Evolutionary conservation across 2,113 vertebrate genomes (phyloP).

Genomic region (Australoheros scitulus): DNA sequence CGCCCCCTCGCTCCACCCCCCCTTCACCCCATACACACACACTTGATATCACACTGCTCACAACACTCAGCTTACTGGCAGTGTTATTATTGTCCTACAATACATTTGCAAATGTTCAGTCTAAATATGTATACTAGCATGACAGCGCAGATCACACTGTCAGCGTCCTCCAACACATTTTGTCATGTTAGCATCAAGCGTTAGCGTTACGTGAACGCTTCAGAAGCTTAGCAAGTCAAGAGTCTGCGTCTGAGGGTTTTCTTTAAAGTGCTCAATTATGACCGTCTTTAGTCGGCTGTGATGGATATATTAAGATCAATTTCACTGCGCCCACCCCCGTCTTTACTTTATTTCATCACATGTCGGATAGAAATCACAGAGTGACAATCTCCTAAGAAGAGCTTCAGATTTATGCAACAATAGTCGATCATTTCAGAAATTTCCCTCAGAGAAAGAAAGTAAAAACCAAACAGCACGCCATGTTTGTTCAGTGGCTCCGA

Average conservation of each 20-base stretch:
- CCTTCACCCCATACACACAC: background rate
- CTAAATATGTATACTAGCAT: slow-evolving; percentile 56
- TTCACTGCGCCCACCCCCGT: slow-evolving; percentile 1
- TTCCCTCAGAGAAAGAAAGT: slow-evolving; percentile 28
- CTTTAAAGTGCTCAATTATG: slow-evolving; percentile 45
- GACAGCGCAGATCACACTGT: slow-evolving; percentile 61
- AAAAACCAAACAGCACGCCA: slow-evolving; percentile 31
- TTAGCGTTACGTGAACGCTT: slow-evolving; percentile 36
- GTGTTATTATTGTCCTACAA: slow-evolving; percentile 57
- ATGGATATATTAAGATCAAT: slow-evolving; percentile 55
- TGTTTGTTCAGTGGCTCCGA: slow-evolving; percentile 69
- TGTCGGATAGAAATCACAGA: slow-evolving; percentile 66
- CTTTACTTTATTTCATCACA: slow-evolving; percentile 63
- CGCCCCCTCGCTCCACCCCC: background rate
- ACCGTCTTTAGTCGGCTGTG: slow-evolving; percentile 52
- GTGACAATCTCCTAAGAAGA: slow-evolving; percentile 70
- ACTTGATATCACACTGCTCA: slow-evolving; percentile 31
- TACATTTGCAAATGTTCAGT: slow-evolving; percentile 26
- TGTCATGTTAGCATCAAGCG: slow-evolving; percentile 40
- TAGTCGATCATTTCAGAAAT: slow-evolving; percentile 52
- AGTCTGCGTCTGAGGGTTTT: slow-evolving; percentile 43
- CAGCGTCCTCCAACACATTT: slow-evolving; percentile 42
- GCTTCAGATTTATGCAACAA: slow-evolving; percentile 66
- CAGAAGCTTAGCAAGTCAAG: slow-evolving; percentile 49
- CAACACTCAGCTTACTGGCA: slow-evolving; percentile 48